phyloP scores from a whole-genome alignment of 1,140 invertebrate genomes.

The Heliconius hewitsoni region DNA sequence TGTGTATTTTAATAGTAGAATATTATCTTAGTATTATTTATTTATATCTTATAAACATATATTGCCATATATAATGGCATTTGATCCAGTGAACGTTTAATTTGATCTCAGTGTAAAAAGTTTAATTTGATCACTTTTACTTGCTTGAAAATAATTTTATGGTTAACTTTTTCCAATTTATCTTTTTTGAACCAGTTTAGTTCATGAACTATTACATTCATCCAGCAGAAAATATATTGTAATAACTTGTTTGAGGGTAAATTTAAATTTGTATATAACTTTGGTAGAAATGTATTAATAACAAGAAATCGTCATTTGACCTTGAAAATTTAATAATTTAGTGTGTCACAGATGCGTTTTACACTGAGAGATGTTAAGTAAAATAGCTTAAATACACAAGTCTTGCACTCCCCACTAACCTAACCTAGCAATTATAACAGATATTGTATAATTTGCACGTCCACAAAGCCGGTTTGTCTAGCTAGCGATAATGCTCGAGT shows the following conservation, averaged over 20 bases:
- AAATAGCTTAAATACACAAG: not conserved
- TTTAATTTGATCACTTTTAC: too few relatives aligned
- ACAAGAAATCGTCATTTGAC: not conserved
- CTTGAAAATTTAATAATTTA: slow-evolving; percentile 1
- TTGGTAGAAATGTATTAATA: slow-evolving; percentile 5
- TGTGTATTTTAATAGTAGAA: not conserved
- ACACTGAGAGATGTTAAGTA: not conserved
- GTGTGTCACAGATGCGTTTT: not conserved
- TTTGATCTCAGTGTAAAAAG: too few relatives aligned
- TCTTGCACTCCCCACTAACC: slow-evolving; percentile 5
- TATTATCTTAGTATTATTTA: not conserved
- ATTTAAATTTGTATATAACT: not conserved
- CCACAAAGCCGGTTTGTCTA: slow-evolving; percentile 75
- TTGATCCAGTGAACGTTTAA: too few relatives aligned
- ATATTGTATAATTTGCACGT: slow-evolving; percentile 69
- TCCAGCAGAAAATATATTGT: not conserved
- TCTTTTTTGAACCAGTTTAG: too few relatives aligned
- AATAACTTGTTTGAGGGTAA: not conserved
- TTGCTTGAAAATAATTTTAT: too few relatives aligned
- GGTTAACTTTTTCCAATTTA: too few relatives aligned
- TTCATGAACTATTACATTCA: not conserved
- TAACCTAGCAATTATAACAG: slow-evolving; percentile 35
- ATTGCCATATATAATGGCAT: not conserved
- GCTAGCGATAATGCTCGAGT: slow-evolving; percentile 72
- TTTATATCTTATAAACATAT: too few relatives aligned